Percentiles rank a stretch among this genome's conserved stretches.
Evolutionary conservation across 1,140 invertebrate genomes (phyloP).

Genomic region (Tachypleus tridentatus): DNA sequence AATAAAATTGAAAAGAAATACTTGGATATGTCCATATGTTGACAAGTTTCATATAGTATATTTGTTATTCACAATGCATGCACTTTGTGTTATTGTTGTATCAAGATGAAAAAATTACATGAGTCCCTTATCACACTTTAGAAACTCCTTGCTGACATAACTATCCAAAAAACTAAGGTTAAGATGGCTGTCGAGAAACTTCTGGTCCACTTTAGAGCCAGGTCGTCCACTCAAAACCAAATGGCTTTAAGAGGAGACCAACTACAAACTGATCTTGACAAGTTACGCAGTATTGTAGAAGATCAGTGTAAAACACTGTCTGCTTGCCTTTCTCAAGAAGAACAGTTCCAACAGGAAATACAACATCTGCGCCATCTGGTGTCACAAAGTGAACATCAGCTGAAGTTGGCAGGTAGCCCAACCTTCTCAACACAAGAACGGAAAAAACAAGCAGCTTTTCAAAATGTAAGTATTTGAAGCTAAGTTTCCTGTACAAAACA

Average conservation of each 20-base stretch:
- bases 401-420: conserved; percentile 63
- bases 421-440: conserved; percentile 66
- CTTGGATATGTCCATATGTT: neutral
- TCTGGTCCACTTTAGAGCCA: conserved; percentile 23
- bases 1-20: neutral
- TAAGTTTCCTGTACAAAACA: too few species aligned
- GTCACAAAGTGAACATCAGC: conserved; percentile 69
- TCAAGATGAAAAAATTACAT: too few species aligned
- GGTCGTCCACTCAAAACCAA: conserved; percentile 53
- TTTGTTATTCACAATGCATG: too few species aligned
- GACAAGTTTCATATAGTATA: too few species aligned
- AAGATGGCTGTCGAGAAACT: conserved; percentile 83
- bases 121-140: conserved; percentile 9
- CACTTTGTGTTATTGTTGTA: too few species aligned
- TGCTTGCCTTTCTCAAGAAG: conserved; percentile 66
- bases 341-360: conserved; percentile 76
- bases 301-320: conserved; percentile 58
- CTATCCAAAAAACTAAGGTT: conserved; percentile 82
- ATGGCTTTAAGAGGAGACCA: conserved; percentile 56
- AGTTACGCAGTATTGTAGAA: conserved; percentile 48
- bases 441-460: conserved; percentile 68
- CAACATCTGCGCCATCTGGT: conserved; percentile 67
- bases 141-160: conserved; percentile 71
- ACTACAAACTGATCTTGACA: conserved; percentile 52
- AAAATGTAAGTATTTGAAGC: conserved; percentile 63